These are phyloP conservation scores for Drosophila neoperkinsi DNA, from an alignment of 2,888 invertebrate species.

Conservation along the genomic window DNA sequence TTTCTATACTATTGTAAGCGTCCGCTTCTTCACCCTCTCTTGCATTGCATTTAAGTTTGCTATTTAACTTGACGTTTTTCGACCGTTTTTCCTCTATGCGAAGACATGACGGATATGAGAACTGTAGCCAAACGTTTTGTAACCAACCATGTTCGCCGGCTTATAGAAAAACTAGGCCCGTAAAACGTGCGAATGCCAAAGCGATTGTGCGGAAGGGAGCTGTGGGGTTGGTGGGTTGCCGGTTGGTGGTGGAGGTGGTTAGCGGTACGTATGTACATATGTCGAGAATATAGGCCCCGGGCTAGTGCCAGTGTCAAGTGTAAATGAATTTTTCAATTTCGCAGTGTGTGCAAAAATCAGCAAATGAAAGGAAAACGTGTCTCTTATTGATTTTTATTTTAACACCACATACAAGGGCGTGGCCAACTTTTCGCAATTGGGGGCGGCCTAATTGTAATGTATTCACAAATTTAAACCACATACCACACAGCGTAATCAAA, in stretches of 20 bases:
- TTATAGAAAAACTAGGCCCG: conserved; percentile 45
- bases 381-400: conserved; percentile 65
- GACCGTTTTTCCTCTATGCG: conserved; percentile 16
- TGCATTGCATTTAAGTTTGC: conserved; percentile 30
- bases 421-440: background rate
- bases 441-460: background rate
- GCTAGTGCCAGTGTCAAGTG: conserved; percentile 69
- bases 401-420: conserved; percentile 4
- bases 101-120: conserved; percentile 47
- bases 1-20: conserved; percentile 18
- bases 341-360: conserved; percentile 62
- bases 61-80: conserved; percentile 44
- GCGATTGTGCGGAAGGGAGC: conserved; percentile 25
- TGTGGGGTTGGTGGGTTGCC: background rate
- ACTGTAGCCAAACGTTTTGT: conserved; percentile 28
- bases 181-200: conserved; percentile 42
- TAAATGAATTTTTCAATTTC: conserved; percentile 73
- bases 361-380: conserved; percentile 47
- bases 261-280: conserved; percentile 1
- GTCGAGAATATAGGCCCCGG: conserved; percentile 23
- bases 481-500: background rate
- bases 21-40: background rate
- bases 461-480: background rate
- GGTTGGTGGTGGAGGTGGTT: background rate
- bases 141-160: conserved; percentile 28